These are phyloP conservation scores for Busseola fusca DNA, from an alignment of 2,888 invertebrate species.

Conservation along the genomic window DNA sequence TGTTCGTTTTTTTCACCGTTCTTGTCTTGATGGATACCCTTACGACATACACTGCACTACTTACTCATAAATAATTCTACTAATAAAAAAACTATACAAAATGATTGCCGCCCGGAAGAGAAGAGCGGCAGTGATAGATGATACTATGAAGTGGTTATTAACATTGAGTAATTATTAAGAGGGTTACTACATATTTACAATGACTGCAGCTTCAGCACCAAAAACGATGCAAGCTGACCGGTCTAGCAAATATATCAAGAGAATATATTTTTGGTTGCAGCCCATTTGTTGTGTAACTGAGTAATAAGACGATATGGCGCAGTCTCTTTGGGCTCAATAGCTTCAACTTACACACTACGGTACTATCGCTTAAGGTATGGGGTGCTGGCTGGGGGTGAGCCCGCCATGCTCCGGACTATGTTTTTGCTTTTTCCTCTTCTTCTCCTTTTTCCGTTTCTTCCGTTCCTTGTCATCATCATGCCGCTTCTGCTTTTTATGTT, in stretches of 20 bases:
- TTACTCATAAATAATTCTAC: conserved; percentile 17
- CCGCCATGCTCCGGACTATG: conserved; percentile 96
- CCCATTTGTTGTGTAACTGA: conserved; percentile 31
- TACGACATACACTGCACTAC: neutral
- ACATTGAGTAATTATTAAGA: conserved; percentile 13
- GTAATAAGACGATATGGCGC: conserved; percentile 47
- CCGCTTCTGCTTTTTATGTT: conserved; percentile 97
- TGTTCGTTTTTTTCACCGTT: neutral
- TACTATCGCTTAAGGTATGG: conserved; percentile 70
- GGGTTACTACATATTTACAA: conserved; percentile 25
- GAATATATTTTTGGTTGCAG: conserved; percentile 43
- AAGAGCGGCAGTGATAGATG: neutral
- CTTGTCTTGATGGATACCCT: neutral
- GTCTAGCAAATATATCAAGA: conserved; percentile 25
- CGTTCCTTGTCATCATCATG: conserved; percentile 98
- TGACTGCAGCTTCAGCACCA: conserved; percentile 17
- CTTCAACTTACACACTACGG: conserved; percentile 58
- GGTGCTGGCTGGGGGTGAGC: conserved; percentile 86
- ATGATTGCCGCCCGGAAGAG: conserved; percentile 3
- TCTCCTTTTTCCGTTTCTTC: conserved; percentile 98
- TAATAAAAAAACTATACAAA: conserved; percentile 38
- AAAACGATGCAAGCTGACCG: conserved; percentile 14
- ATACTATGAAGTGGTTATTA: conserved; percentile 15
- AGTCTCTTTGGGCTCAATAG: conserved; percentile 77
- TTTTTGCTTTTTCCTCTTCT: conserved; percentile 97